Base-by-base conservation (phyloP, 1,140 invertebrate genomes). In the Drosophila bifasciata region DNA sequence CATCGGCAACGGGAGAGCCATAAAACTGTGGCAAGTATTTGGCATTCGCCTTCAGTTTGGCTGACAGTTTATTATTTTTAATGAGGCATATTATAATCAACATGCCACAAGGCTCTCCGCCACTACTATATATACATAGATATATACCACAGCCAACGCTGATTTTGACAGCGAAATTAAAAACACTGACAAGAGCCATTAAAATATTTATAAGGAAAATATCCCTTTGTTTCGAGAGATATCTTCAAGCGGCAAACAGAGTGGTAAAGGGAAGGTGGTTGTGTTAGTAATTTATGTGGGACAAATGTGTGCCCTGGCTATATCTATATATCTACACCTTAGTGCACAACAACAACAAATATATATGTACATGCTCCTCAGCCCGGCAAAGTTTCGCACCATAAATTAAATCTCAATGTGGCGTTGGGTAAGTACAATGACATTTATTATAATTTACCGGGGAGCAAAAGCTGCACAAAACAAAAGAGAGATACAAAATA, bases 11-110 rank as follows among this genome's bases (percentile, higher is more conserved):
- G n/a, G 9, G 16, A 11, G 23, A 11, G 28, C 9, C 3, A 13
- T 9, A 11, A 11, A 36, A 36, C 32, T 13, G 32, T 55, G 21
- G 17, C 17, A 69, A 79, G 64, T 84, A 66, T 74, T 86, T 78
- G 64, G 43, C 74, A 41, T 64, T 79, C 59, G 76, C 76, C 77
- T 79, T 81, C 77, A 77, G n/a, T 80, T 76, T 80, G 19, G 17
- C 73, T 80, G 81, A 86, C 81, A 86, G 81, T 85, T 85, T 86
- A 86, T 85, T 85, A 85, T 86, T 85, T 85, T 85, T 85, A 85
- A 85, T 85, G 81, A 85, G 81, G 81, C 81, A 66, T 85, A 86
- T 85, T 81, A 81, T 73, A 85, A 85, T 80, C 76, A 85, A 71
- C 59, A 70, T 59, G 73, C 74, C 70, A 57, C 59, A 51, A 53